phyloP scores from a whole-genome alignment of 1,140 invertebrate genomes.

The Euura lappo region DNA sequence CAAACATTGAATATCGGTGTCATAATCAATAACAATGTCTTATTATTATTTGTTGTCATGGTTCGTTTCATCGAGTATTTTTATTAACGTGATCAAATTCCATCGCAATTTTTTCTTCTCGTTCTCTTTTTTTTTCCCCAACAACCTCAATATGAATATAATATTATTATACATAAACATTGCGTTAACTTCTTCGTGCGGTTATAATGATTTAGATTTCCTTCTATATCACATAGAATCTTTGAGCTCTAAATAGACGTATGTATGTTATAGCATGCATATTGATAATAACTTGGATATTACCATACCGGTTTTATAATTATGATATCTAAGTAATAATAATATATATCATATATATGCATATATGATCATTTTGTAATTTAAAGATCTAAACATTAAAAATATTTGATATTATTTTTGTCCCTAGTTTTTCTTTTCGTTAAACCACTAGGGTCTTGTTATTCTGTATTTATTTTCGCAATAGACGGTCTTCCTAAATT shows the following conservation, averaged over 20 bases:
- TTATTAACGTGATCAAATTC: neutral
- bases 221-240: constrained; percentile 19
- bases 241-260: constrained; percentile 16
- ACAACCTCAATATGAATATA: no score
- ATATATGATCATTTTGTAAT: neutral
- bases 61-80: no score
- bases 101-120: neutral
- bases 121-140: neutral
- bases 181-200: neutral
- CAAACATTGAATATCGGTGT: no score
- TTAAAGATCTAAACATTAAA: constrained; percentile 5
- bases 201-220: neutral
- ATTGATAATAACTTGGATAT: constrained; percentile 13
- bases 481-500: constrained; percentile 3
- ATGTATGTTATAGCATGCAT: constrained; percentile 10
- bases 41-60: no score
- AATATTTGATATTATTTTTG: neutral
- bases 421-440: neutral
- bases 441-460: neutral
- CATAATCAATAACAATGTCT: no score
- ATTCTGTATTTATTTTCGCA: constrained; percentile 5
- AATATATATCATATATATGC: neutral
- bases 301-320: neutral
- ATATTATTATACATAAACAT: neutral
- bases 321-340: constrained; percentile 2